Evolutionary conservation across 2,797 vertebrate species (phyloP).

Genomic region (Cossypha niveicapilla): DNA sequence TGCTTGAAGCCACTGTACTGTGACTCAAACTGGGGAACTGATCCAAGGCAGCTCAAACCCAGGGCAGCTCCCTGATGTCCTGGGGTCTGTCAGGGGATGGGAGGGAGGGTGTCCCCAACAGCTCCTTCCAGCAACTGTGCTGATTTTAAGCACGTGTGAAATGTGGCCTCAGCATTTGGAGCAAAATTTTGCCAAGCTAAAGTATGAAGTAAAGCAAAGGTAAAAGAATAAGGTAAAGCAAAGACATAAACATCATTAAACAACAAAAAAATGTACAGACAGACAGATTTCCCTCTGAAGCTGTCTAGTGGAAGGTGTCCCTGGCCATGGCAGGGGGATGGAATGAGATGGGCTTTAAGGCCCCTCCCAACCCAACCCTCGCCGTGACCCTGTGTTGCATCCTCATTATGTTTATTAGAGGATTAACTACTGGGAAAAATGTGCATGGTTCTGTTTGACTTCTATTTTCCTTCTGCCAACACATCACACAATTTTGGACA

Average conservation of each 20-base stretch:
- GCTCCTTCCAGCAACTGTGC: neutral
- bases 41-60: neutral
- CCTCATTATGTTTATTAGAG: neutral
- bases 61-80: neutral
- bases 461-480: neutral
- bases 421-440: neutral
- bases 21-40: neutral
- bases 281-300: neutral
- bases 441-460: neutral
- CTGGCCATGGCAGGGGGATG: neutral
- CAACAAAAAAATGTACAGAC: neutral
- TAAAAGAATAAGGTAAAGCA: neutral
- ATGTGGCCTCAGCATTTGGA: neutral
- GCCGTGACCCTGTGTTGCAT: neutral
- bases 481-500: neutral
- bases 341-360: neutral
- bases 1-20: neutral
- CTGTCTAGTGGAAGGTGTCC: neutral
- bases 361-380: neutral
- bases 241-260: neutral
- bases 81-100: neutral
- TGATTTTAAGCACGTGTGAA: neutral
- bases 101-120: neutral
- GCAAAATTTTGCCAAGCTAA: neutral
- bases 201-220: neutral